Percentiles rank a stretch among this genome's conserved stretches.
These are phyloP conservation scores for Coregonus clupeaformis DNA, from an alignment of 2,113 vertebrate species.

Conservation along the genomic window DNA sequence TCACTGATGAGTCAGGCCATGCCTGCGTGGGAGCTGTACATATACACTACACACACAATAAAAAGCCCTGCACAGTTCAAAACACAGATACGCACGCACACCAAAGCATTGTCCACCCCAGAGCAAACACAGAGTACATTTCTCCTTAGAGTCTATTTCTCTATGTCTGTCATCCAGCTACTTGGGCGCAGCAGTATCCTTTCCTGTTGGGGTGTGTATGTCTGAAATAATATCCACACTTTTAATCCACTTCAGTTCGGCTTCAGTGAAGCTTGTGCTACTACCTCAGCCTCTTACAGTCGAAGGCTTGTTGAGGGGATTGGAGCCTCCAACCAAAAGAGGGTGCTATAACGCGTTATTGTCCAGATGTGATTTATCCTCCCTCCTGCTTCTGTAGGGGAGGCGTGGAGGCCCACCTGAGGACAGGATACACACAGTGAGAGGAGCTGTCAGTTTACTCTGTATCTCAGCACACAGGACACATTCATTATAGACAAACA, in stretches of 20 bases:
- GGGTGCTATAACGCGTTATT: slow-evolving; percentile 65
- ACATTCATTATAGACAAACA: background rate
- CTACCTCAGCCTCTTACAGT: slow-evolving; percentile 5
- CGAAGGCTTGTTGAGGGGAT: background rate
- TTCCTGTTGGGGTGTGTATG: background rate
- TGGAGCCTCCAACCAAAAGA: slow-evolving; percentile 14
- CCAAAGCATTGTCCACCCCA: slow-evolving; percentile 16
- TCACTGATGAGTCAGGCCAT: background rate
- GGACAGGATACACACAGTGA: background rate
- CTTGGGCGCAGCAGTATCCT: background rate
- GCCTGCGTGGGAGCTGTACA: background rate
- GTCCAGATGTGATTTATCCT: slow-evolving; percentile 32
- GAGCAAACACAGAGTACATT: slow-evolving; percentile 30
- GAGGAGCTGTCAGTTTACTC: background rate
- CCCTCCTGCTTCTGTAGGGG: slow-evolving; percentile 30
- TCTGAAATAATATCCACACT: background rate
- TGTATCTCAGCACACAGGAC: background rate
- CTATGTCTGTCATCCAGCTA: slow-evolving; percentile 30
- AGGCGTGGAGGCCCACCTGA: slow-evolving; percentile 60
- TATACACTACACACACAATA: slow-evolving; percentile 6
- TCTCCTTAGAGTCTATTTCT: slow-evolving; percentile 49
- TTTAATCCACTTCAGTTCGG: slow-evolving; percentile 19
- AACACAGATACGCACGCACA: slow-evolving; percentile 13
- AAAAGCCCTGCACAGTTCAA: slow-evolving; percentile 17
- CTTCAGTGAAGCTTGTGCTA: slow-evolving; percentile 11